Evolutionary conservation across 2,113 vertebrate species (phyloP), one percentile per base, ranked within the genome.

Genomic region (Riparia riparia): DNA sequence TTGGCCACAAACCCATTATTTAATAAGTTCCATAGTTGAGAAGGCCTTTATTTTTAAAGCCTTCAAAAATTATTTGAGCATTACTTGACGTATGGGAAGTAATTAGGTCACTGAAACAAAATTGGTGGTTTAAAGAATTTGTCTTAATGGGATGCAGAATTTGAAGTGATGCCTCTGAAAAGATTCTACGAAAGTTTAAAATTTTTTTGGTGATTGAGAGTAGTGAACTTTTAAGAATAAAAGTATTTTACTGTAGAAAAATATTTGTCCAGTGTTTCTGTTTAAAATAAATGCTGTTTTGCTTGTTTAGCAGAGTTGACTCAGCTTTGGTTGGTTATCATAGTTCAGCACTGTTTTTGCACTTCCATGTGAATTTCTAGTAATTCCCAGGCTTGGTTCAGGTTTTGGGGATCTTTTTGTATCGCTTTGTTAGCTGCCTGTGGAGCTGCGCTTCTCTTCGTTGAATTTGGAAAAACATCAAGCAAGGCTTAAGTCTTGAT

Each of bases 351-450:
- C 54, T 77, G 64, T 32, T 95, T 95, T 94, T 82, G 32, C 68
- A 68, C 94, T 92, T 97, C 85, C 60, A 68, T 96, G 90, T 95
- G 93, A 94, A 96, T 94, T 96, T 93, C 68, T 81, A 90, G 76
- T 81, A 58, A 94, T 96, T 96, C 95, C 90, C 92, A 94, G 92
- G 88, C 93, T 96, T 74, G 82, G n/a, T 93, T 78, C 69, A 90
- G 69, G 90, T 90, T 90, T 91, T 80, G 80, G 81, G 71, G 31
- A 73, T 74, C 79, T 92, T 90, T 29, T 57, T 90, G 47, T 78
- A 14, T 82, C 2, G 1, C 60, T 96, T 92, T 10, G 14, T 81
- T 74, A 77, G 88, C 86, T 86, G 88, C 92, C 90, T 73, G 92
- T 47, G 72, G 82, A 93, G 92, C 69, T 80, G 44, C 0, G 0